phyloP scores from a whole-genome alignment of 2,888 invertebrate species.

The Drosophila nr. perissopoda region DNA sequence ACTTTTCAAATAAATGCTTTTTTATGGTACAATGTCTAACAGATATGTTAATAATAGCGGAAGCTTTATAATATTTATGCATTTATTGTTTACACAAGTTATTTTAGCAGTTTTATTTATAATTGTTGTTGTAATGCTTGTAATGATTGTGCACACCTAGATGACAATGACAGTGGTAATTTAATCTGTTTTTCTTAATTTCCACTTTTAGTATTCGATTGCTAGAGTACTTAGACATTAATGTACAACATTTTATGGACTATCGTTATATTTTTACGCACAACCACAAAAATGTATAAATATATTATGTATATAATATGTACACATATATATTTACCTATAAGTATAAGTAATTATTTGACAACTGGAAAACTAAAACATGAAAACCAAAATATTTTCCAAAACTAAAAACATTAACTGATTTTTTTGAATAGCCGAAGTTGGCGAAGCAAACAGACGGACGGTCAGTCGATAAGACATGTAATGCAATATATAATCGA shows the following conservation, averaged over 20 bases:
- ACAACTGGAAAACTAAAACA: slow-evolving; percentile 18
- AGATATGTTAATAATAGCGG: slow-evolving; percentile 50
- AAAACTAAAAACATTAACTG: not conserved
- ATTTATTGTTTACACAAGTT: slow-evolving; percentile 16
- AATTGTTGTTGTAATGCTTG: not conserved
- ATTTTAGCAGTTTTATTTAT: slow-evolving; percentile 9
- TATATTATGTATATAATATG: slow-evolving; percentile 13
- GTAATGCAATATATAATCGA: not conserved
- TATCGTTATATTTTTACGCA: slow-evolving; percentile 52
- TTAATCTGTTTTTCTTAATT: slow-evolving; percentile 5
- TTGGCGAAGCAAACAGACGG: not conserved
- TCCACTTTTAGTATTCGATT: slow-evolving; percentile 21
- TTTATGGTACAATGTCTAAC: slow-evolving; percentile 32
- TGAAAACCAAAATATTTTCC: not conserved
- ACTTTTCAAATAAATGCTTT: slow-evolving; percentile 28
- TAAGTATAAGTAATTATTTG: slow-evolving; percentile 10
- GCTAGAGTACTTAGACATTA: slow-evolving; percentile 37
- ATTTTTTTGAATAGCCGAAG: not conserved
- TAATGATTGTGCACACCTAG: slow-evolving; percentile 13
- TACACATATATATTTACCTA: slow-evolving; percentile 8
- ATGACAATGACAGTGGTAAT: slow-evolving; percentile 11
- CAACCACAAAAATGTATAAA: slow-evolving; percentile 54
- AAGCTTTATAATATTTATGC: slow-evolving; percentile 33
- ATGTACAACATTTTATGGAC: slow-evolving; percentile 44
- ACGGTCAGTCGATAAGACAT: not conserved